Conservation (phyloP, 1,140 invertebrate genomes). For the Ctenoplectra terminalis region DNA sequence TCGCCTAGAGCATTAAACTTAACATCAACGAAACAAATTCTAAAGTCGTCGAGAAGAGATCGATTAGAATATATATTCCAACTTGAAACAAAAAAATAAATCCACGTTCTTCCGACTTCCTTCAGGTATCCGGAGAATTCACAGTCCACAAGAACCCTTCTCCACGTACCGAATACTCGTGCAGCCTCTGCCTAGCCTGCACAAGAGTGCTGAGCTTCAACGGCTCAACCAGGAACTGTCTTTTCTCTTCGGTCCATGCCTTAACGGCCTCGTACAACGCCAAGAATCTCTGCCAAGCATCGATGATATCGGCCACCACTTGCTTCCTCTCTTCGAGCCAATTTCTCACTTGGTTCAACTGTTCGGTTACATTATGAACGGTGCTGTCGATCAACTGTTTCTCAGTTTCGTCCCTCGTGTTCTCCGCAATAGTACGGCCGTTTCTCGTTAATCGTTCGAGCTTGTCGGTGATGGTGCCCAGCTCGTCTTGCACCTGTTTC, state of each 20-base stretch:
- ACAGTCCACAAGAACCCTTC: neutral
- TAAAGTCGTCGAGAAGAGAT: neutral
- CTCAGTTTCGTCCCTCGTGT: constrained; percentile 90
- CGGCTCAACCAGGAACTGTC: constrained; percentile 89
- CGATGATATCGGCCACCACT: constrained; percentile 92
- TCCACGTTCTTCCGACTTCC: neutral
- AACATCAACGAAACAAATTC: neutral
- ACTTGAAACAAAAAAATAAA: neutral
- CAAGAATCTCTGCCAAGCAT: constrained; percentile 94
- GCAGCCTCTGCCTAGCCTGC: constrained; percentile 92
- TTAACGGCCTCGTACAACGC: constrained; percentile 91
- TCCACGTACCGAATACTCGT: constrained; percentile 92
- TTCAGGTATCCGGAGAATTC: neutral
- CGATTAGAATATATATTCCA: neutral
- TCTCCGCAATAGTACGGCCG: constrained; percentile 90
- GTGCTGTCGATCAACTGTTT: constrained; percentile 90
- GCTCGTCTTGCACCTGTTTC: constrained; percentile 89
- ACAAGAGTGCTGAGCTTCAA: constrained; percentile 90
- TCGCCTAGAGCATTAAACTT: neutral
- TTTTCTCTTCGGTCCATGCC: constrained; percentile 92
- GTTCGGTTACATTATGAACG: constrained; percentile 89
- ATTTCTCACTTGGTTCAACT: constrained; percentile 89
- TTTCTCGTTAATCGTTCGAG: constrained; percentile 91
- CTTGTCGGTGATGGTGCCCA: constrained; percentile 88
- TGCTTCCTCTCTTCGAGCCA: constrained; percentile 92